Conservation (phyloP, 2,797 vertebrate genomes). For the Fistularia commersonii region DNA sequence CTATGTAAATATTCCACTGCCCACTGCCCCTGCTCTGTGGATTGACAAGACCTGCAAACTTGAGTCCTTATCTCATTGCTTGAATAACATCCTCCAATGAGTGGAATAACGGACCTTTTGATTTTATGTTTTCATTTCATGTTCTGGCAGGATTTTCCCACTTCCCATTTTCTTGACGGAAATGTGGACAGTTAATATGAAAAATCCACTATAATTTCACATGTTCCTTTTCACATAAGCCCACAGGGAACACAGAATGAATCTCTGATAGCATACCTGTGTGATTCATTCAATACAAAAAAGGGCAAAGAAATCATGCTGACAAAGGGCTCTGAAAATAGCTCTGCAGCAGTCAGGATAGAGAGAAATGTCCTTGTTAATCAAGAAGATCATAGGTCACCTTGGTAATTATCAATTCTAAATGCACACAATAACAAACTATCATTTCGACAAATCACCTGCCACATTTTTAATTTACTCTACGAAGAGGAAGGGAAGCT, state of each 20-base stretch:
- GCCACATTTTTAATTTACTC: conserved; percentile 58
- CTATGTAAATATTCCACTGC: conserved; percentile 77
- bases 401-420: conserved; percentile 63
- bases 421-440: conserved; percentile 68
- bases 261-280: conserved; percentile 16
- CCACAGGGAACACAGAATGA: conserved; percentile 9
- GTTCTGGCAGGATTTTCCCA: background rate
- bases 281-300: conserved; percentile 36
- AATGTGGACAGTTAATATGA: background rate
- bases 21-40: conserved; percentile 41
- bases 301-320: conserved; percentile 40
- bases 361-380: conserved; percentile 54
- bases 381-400: conserved; percentile 67
- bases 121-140: background rate
- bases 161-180: background rate
- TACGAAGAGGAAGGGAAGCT: conserved; percentile 37
- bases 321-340: conserved; percentile 47
- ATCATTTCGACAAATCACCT: conserved; percentile 65
- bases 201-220: conserved; percentile 9
- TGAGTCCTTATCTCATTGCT: conserved; percentile 29
- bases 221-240: conserved; percentile 1
- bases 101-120: background rate
- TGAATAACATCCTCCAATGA: background rate
- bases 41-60: conserved; percentile 54
- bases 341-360: conserved; percentile 19